A percentile compares a stretch with the other conserved stretches of the same genome.
These are phyloP conservation scores for Xylota sylvarum DNA, from an alignment of 2,888 invertebrate species.

Conservation along the genomic window DNA sequence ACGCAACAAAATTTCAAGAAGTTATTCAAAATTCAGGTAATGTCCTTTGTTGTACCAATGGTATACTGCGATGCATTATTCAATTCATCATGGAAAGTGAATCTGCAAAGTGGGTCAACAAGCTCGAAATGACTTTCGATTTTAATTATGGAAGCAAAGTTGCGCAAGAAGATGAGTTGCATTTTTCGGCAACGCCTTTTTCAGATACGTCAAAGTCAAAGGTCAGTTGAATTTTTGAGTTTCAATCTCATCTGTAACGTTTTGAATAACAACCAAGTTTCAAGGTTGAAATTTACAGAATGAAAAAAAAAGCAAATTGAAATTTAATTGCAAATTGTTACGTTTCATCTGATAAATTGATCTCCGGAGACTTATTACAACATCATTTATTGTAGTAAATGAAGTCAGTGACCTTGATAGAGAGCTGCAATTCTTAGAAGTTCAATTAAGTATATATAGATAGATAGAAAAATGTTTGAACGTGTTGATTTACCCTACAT, in stretches of 20 bases:
- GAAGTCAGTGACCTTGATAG: constrained; percentile 14
- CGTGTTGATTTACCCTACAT: background rate
- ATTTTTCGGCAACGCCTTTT: constrained; percentile 21
- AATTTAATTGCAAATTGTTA: constrained; percentile 32
- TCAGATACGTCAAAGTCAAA: constrained; percentile 57
- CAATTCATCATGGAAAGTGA: constrained; percentile 3
- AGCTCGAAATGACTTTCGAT: constrained; percentile 43
- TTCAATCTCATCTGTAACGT: constrained; percentile 50
- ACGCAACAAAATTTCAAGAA: constrained; percentile 29
- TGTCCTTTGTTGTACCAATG: constrained; percentile 41
- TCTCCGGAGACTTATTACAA: constrained; percentile 8
- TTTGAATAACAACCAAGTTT: constrained; percentile 33
- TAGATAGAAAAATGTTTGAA: too few species aligned
- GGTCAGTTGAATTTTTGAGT: constrained; percentile 32
- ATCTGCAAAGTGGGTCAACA: constrained; percentile 54
- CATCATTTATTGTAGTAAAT: background rate
- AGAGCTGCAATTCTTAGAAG: background rate
- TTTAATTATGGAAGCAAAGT: constrained; percentile 27
- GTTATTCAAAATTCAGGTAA: constrained; percentile 15
- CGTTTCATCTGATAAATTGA: constrained; percentile 48
- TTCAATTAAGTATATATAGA: background rate
- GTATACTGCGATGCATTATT: constrained; percentile 41
- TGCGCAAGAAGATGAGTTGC: constrained; percentile 44
- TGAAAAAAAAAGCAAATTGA: constrained; percentile 33
- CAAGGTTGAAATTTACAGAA: constrained; percentile 44